These are phyloP conservation scores for Porites lobata DNA, from an alignment of 92 coral and sea anemone species.

Conservation along the genomic window DNA sequence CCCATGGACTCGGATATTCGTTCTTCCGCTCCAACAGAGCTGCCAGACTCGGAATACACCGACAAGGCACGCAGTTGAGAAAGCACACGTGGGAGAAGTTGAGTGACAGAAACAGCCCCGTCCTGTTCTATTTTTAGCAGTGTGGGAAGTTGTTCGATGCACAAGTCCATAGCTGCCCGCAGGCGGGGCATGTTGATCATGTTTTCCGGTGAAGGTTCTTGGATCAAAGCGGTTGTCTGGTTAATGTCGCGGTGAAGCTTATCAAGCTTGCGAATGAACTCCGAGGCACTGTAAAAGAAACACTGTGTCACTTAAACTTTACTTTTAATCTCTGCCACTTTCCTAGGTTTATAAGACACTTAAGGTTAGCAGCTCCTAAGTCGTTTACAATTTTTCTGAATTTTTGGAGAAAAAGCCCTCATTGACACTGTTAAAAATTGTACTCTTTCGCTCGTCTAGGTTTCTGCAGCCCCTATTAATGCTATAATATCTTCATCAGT, in stretches of 20 bases:
- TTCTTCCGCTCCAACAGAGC: slow-evolving; percentile 68
- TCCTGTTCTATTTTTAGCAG: slow-evolving; percentile 81
- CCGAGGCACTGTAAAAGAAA: slow-evolving; percentile 70
- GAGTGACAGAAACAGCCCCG: slow-evolving; percentile 61
- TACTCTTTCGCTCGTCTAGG: too few species aligned
- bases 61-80: slow-evolving; percentile 97
- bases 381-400: too few species aligned
- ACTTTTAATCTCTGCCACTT: too few species aligned
- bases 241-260: slow-evolving; percentile 62
- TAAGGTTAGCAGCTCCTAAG: too few species aligned
- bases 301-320: too few species aligned
- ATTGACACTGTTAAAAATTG: too few species aligned
- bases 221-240: slow-evolving; percentile 33
- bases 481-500: too few species aligned
- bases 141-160: slow-evolving; percentile 93
- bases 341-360: too few species aligned
- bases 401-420: too few species aligned
- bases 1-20: slow-evolving; percentile 89
- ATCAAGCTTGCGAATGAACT: slow-evolving; percentile 78
- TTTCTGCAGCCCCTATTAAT: too few species aligned
- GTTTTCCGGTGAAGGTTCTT: slow-evolving; percentile 26
- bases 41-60: slow-evolving; percentile 85
- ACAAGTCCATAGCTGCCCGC: slow-evolving; percentile 88
- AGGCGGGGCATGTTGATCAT: slow-evolving; percentile 74
- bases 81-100: slow-evolving; percentile 86